Base-by-base conservation (phyloP, 2,113 vertebrate species). In the Crotalus helleri region DNA sequence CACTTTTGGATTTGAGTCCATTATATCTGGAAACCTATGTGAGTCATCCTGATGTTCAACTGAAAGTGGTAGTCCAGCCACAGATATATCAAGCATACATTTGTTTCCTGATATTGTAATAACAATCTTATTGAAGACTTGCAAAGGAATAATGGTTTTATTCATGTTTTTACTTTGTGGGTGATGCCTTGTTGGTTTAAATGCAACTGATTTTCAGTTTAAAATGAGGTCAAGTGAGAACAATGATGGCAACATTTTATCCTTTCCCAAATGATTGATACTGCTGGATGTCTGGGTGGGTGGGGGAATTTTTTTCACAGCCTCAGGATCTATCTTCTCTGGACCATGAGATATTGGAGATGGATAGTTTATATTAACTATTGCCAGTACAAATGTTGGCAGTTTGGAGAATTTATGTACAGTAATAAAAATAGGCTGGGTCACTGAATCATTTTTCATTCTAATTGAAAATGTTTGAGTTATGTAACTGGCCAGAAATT, bases 401-500 rank as follows among this genome's bases (percentile, higher is more conserved):
- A 58, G 5, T 81, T 91, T n/a, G 86, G 64, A 57, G 26, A 26
- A 89, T 51, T 90, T 85, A 53, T 89, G 21, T 85, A 58, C n/a
- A 61, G 11, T 23, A 46, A 92, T 64, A 24, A 93, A 64, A n/a
- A 15, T 74, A 93, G 26, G 69, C 33, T 89, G 46, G 91, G 57
- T 87, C 46, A 69, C 57, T 54, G 24, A 92, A 54, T 81, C 21
- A 57, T 92, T 92, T 90, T 92, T 85, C 51, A 89, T 92, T 85
- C 49, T 90, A 44, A 44, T n/a, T 17, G 33, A 59, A 49, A 81
- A 87, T 15, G 46, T 92, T 94, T 74, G 49, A 55, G 11, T 17
- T 64, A 89, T 39, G 33, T 59, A n/a, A 55, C 26, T 11, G 23
- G 24, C 33, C 8, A 55, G 29, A 55, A 69, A 88, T 26, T 89